These are phyloP conservation scores for Hystrix brachyura DNA, from an alignment of 2,113 vertebrate species.

Conservation along the genomic window DNA sequence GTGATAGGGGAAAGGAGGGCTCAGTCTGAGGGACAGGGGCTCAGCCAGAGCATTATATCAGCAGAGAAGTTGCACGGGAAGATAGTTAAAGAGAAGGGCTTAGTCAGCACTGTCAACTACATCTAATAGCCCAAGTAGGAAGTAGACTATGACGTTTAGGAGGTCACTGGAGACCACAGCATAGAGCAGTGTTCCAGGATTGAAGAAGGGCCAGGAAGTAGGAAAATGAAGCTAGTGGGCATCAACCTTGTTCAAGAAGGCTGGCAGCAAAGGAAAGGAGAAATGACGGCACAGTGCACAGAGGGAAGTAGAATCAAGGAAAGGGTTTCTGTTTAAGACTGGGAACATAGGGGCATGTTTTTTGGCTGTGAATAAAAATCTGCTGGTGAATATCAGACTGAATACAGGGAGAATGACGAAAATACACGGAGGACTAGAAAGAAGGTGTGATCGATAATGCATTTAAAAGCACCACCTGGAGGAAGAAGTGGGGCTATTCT, in stretches of 20 bases:
- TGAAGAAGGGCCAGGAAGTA: neutral
- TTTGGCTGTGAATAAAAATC: neutral
- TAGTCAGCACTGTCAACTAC: neutral
- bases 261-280: neutral
- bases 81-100: neutral
- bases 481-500: neutral
- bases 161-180: neutral
- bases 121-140: constrained; percentile 14
- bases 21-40: neutral
- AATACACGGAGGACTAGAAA: neutral
- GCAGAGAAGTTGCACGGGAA: neutral
- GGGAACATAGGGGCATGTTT: neutral
- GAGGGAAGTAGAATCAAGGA: neutral
- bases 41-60: neutral
- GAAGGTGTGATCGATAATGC: neutral
- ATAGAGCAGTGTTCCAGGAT: neutral
- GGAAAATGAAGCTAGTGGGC: neutral
- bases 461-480: neutral
- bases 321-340: neutral
- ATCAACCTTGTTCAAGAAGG: neutral
- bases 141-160: neutral
- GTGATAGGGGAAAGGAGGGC: neutral
- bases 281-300: neutral
- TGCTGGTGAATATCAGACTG: neutral
- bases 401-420: neutral